Conservation (phyloP, 2,797 vertebrate species). For the Hephaestus fuliginosus region DNA sequence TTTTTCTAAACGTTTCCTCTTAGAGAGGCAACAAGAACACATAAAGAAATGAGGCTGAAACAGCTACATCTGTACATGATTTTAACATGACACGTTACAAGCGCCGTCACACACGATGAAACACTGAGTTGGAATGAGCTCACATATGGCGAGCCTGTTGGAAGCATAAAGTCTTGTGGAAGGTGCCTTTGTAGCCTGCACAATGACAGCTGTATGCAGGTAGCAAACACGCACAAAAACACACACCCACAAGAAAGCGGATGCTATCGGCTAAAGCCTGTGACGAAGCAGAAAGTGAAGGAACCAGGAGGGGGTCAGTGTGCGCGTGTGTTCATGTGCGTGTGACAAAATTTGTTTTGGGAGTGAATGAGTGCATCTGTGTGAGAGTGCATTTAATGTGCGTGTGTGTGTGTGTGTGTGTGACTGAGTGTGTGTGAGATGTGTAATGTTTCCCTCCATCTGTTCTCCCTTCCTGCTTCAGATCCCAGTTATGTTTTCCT, state of each 20-base stretch:
- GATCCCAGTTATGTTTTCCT: constrained; percentile 69
- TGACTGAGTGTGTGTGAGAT: constrained; percentile 29
- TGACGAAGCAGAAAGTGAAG: constrained; percentile 29
- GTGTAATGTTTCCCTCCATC: constrained; percentile 72
- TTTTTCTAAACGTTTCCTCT: neutral
- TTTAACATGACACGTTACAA: constrained; percentile 38
- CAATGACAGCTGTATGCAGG: constrained; percentile 48
- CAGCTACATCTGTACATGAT: constrained; percentile 19
- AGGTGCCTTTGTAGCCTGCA: constrained; percentile 61
- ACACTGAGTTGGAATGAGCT: constrained; percentile 22
- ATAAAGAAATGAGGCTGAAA: neutral
- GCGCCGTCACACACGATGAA: constrained; percentile 14
- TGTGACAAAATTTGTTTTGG: constrained; percentile 17
- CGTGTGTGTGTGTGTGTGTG: constrained; percentile 16
- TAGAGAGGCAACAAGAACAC: neutral
- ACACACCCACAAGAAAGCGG: constrained; percentile 21
- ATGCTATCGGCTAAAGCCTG: constrained; percentile 22
- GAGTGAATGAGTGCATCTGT: constrained; percentile 36
- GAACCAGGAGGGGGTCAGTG: constrained; percentile 28
- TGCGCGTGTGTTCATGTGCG: constrained; percentile 14
- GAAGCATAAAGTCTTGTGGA: constrained; percentile 37
- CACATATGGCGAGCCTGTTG: constrained; percentile 49
- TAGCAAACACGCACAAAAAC: constrained; percentile 29
- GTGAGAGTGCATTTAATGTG: constrained; percentile 37
- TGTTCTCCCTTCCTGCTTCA: constrained; percentile 75